phyloP scores from a whole-genome alignment of 2,797 vertebrate species.

The Gila robusta region DNA sequence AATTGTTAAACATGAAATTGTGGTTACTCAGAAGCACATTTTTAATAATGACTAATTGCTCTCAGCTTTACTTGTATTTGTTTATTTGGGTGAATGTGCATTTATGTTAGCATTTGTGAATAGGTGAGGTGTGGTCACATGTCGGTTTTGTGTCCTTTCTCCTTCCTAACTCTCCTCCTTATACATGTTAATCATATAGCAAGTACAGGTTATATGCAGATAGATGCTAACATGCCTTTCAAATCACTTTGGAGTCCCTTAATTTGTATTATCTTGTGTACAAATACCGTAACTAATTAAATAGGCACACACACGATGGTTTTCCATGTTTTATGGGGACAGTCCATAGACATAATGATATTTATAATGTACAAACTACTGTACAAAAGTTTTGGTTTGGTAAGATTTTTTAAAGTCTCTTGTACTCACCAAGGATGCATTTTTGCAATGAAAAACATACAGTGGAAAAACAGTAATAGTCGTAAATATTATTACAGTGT shows the following conservation, averaged over 20 bases:
- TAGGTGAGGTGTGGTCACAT: neutral
- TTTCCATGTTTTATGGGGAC: too few relatives aligned
- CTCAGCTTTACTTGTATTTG: neutral
- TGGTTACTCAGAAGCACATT: neutral
- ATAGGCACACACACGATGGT: neutral
- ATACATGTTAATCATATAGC: constrained; percentile 1
- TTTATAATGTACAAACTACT: too few relatives aligned
- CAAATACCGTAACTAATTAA: neutral
- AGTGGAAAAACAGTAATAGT: too few relatives aligned
- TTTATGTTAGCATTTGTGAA: neutral
- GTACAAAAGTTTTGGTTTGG: too few relatives aligned
- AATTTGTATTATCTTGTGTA: neutral
- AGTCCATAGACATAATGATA: too few relatives aligned
- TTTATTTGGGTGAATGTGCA: constrained; percentile 7
- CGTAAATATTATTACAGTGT: too few relatives aligned
- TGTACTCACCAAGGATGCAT: too few relatives aligned
- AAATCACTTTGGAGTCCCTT: neutral
- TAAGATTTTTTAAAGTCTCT: too few relatives aligned
- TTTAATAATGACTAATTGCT: constrained; percentile 7
- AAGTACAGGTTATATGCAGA: constrained; percentile 5
- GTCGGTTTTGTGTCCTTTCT: neutral
- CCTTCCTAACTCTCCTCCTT: neutral
- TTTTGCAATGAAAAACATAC: too few relatives aligned
- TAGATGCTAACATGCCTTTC: neutral
- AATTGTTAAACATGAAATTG: constrained; percentile 15